Evolutionary conservation across 92 coral and sea anemone genomes (phyloP).

Genomic region (Phenganax subtilis): DNA sequence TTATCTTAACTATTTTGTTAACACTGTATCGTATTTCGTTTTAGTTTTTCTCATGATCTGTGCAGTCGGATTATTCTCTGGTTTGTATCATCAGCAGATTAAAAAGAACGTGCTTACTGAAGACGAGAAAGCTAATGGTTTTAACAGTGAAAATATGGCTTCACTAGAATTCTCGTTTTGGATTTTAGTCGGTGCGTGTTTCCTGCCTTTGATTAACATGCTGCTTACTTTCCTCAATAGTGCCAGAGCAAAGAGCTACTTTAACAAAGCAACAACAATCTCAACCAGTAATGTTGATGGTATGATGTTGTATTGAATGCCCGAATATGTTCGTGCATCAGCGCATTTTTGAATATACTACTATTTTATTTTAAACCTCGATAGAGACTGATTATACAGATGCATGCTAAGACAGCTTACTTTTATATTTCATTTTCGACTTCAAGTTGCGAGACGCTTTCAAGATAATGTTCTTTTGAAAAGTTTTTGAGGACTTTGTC

Average conservation of each 20-base stretch:
- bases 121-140: constrained; percentile 1
- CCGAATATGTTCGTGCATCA: too few species aligned
- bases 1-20: too few species aligned
- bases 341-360: too few species aligned
- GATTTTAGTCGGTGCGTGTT: constrained; percentile 28
- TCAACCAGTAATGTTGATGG: constrained; percentile 41
- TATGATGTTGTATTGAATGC: constrained; percentile 29
- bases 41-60: constrained; percentile 36
- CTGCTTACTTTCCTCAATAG: constrained; percentile 33
- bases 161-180: constrained; percentile 32
- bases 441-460: too few species aligned
- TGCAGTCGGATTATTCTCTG: constrained; percentile 22
- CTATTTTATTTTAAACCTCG: too few species aligned
- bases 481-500: too few species aligned
- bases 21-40: background rate
- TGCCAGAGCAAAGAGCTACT: constrained; percentile 28
- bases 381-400: too few species aligned
- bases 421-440: too few species aligned
- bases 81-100: constrained; percentile 31
- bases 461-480: too few species aligned
- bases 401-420: too few species aligned
- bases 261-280: constrained; percentile 27
- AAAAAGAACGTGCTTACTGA: constrained; percentile 25
- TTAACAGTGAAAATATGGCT: constrained; percentile 23
- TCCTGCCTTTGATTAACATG: constrained; percentile 34